Evolutionary conservation across 1,140 invertebrate genomes (phyloP).

Genomic region (Macrosteles quadrilineatus): DNA sequence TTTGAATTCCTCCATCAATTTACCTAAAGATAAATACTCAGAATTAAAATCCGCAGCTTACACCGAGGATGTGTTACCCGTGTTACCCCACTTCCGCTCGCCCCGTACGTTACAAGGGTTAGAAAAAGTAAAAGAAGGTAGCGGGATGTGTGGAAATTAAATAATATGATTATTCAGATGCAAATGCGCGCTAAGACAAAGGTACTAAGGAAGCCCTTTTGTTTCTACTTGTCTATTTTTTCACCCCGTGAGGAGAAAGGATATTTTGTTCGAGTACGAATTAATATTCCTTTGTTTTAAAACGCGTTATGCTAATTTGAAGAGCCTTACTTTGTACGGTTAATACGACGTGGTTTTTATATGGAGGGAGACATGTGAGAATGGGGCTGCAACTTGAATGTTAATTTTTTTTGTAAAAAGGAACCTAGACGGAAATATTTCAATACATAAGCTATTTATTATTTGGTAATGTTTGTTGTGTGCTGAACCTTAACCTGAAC

Average conservation of each 20-base stretch:
- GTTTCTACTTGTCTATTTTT: constrained; percentile 24
- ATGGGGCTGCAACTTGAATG: too few relatives aligned
- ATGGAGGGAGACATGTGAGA: not conserved
- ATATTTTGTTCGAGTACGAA: constrained; percentile 32
- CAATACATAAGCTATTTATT: too few relatives aligned
- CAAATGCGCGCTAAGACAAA: constrained; percentile 29
- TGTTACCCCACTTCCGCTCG: too few relatives aligned
- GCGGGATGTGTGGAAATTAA: constrained; percentile 29
- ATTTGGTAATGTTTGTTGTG: too few relatives aligned
- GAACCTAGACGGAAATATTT: too few relatives aligned
- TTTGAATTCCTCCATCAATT: too few relatives aligned
- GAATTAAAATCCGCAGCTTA: too few relatives aligned
- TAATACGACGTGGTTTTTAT: constrained; percentile 1
- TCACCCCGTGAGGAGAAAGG: constrained; percentile 19
- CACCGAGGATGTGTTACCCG: too few relatives aligned
- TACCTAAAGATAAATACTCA: too few relatives aligned
- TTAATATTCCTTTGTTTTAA: constrained; percentile 32
- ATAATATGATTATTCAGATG: constrained; percentile 32
- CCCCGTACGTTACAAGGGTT: not conserved
- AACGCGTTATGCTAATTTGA: constrained; percentile 32
- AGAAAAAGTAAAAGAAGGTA: constrained; percentile 4
- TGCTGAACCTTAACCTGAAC: too few relatives aligned
- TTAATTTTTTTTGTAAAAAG: too few relatives aligned
- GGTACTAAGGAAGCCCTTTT: constrained; percentile 27
- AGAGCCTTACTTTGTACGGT: constrained; percentile 19